Conservation (phyloP, 2,797 vertebrate species). For the Melanotaenia maccullochi region DNA sequence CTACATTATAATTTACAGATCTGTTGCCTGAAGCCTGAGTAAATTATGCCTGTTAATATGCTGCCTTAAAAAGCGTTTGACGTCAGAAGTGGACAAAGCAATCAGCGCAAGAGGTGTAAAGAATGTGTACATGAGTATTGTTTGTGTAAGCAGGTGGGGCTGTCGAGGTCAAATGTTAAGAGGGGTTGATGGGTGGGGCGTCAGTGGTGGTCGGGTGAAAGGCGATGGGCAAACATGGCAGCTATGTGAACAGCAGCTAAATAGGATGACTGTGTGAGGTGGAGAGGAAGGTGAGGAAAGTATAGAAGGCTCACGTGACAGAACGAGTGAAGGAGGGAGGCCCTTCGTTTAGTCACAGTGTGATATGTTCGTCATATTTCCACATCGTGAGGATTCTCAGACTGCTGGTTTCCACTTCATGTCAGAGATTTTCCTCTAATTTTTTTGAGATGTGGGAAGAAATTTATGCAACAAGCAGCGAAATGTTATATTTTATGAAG, state of each 20-base stretch:
- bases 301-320: conserved; percentile 25
- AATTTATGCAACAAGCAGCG: too few species aligned
- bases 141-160: conserved; percentile 55
- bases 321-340: conserved; percentile 47
- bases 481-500: not conserved
- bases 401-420: conserved; percentile 56
- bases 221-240: conserved; percentile 67
- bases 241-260: conserved; percentile 29
- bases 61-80: conserved; percentile 60
- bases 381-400: conserved; percentile 55
- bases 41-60: conserved; percentile 60
- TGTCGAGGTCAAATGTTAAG: conserved; percentile 64
- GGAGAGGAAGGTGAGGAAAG: conserved; percentile 5
- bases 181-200: conserved; percentile 43
- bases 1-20: conserved; percentile 33
- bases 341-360: conserved; percentile 63
- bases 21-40: conserved; percentile 2
- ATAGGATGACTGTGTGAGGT: conserved; percentile 18
- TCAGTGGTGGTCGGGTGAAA: conserved; percentile 36
- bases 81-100: conserved; percentile 67
- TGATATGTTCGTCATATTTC: conserved; percentile 74
- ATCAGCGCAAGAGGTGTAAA: conserved; percentile 52
- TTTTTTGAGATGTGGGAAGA: conserved; percentile 18
- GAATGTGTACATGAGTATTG: conserved; percentile 32
- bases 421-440: conserved; percentile 25